phyloP scores from a whole-genome alignment of 2,888 invertebrate genomes.

The Rhaphigaster nebulosa region DNA sequence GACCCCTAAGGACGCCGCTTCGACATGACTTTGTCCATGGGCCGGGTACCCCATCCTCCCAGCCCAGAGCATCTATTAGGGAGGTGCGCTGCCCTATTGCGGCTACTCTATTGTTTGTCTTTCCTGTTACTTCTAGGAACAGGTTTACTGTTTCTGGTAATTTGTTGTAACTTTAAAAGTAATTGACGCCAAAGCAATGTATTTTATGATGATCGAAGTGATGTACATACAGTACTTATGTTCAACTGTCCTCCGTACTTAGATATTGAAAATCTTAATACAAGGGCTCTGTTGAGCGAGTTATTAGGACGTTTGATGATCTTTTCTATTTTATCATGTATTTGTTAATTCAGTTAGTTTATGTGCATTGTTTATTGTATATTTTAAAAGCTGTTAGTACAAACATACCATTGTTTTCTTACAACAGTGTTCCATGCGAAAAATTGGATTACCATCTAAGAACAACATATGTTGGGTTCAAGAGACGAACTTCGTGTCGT shows the following conservation, averaged over 20 bases:
- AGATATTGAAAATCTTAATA: background rate
- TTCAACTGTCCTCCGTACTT: conserved; percentile 34
- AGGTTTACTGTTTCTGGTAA: background rate
- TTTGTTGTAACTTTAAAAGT: conserved; percentile 61
- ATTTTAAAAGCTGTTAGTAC: conserved; percentile 36
- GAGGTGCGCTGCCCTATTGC: background rate
- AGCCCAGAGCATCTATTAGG: conserved; percentile 67
- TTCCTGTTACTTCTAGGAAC: conserved; percentile 50
- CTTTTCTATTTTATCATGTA: background rate
- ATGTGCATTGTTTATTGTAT: conserved; percentile 27
- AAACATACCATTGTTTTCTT: background rate
- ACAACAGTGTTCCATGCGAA: background rate
- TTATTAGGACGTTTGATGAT: background rate
- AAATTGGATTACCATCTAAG: background rate
- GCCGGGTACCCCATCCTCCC: conserved; percentile 78
- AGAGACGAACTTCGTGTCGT: conserved; percentile 25
- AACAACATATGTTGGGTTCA: conserved; percentile 13
- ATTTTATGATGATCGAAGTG: conserved; percentile 36
- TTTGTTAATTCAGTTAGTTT: background rate
- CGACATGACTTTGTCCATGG: conserved; percentile 89
- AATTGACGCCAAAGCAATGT: conserved; percentile 58
- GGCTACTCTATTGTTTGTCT: conserved; percentile 56
- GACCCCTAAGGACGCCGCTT: conserved; percentile 71
- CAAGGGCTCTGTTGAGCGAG: background rate
- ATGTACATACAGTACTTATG: conserved; percentile 40